These are phyloP conservation scores for Malurus melanocephalus DNA, from an alignment of 2,113 vertebrate genomes.

Conservation along the genomic window DNA sequence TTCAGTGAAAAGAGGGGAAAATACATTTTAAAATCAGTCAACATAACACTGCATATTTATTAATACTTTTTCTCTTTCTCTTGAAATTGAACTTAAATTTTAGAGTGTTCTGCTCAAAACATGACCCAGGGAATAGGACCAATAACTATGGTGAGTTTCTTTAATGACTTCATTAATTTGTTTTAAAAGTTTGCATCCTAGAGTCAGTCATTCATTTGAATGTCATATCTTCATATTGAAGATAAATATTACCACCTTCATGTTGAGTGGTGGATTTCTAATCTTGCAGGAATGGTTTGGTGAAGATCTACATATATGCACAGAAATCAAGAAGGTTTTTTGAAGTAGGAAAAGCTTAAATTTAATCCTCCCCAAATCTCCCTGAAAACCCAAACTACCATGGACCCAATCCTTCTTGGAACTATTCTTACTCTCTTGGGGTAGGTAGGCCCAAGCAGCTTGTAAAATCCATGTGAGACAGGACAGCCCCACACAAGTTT, in stretches of 20 bases:
- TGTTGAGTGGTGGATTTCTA: not conserved
- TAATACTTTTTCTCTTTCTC: conserved; percentile 49
- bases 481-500: not conserved
- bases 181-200: not conserved
- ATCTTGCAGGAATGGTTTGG: not conserved
- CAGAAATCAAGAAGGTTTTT: not conserved
- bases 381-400: not conserved
- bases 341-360: not conserved
- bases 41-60: conserved; percentile 1
- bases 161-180: conserved; percentile 21
- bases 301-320: not conserved
- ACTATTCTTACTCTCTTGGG: not conserved
- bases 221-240: not conserved
- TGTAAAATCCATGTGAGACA: not conserved
- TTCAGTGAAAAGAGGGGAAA: not conserved
- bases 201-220: not conserved
- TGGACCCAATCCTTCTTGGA: not conserved
- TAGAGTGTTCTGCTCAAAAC: conserved; percentile 72
- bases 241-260: not conserved
- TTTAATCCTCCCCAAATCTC: not conserved
- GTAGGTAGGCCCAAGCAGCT: not conserved
- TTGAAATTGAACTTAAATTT: conserved; percentile 55
- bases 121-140: conserved; percentile 54
- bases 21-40: conserved; percentile 30
- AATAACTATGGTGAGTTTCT: conserved; percentile 56